Evolutionary conservation across 2,888 invertebrate genomes (phyloP), one percentile per base, ranked within the genome.

Genomic region (Quadroppia sp.): DNA sequence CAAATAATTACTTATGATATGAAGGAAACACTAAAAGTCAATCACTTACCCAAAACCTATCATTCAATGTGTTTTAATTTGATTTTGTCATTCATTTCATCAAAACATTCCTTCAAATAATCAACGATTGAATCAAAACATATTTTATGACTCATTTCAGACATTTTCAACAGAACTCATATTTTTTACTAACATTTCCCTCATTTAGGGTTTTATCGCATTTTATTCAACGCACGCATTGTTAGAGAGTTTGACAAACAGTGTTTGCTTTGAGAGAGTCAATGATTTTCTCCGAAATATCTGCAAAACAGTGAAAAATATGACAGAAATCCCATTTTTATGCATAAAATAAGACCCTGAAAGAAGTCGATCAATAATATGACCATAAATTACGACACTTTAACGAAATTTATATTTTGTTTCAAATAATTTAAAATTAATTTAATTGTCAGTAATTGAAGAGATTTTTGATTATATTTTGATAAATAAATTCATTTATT

Each of bases 101-200:
- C 36, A 36, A 7, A 7, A 7, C 36, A 36, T 9, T 36, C 36
- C 4, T 36, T 36, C 9, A 7, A 7, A 36, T 36, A 36, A 9
- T 36, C 6, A 36, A 36, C n/a, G n/a, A 36, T 36, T 4, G 9
- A 36, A 7, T 36, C 36, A 36, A 36, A 36, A 9, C 36, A n/a
- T 20, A 50, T n/a, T 50, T 20, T 50, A 20, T 50, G 50, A 50
- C 50, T 50, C 50, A 50, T 50, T 50, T 28, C 59, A 59, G 59
- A 59, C 59, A 59, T 59, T 28, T 59, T 59, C 30, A 30, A 59
- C 20, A 28, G 7, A 59, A 23, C 9, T 59, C 11, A 13, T 28
- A 59, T 13, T 59, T 59, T 59, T 28, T 13, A 59, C 59, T 59
- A 17, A 30, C 25, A 28, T 20, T 13, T 23, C 30, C 15, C 30